phyloP scores from a whole-genome alignment of 1,140 invertebrate genomes.

The Nephotettix cincticeps region DNA sequence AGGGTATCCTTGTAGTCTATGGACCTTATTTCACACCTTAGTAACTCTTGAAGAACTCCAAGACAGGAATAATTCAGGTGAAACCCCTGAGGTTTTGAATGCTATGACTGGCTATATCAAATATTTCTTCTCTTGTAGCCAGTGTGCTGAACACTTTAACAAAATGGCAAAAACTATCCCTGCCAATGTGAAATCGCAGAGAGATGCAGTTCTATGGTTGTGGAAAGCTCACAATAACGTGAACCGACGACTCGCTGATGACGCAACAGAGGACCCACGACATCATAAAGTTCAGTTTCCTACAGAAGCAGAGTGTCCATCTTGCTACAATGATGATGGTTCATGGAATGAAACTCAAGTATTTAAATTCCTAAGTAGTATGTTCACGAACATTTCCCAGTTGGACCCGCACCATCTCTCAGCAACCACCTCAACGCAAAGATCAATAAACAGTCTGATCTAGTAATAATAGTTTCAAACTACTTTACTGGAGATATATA shows the following conservation, averaged over 20 bases:
- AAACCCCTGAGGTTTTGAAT: conserved; percentile 65
- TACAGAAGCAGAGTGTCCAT: conserved; percentile 60
- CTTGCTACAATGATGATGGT: conserved; percentile 55
- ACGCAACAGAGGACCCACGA: conserved; percentile 85
- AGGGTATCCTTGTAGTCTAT: conserved; percentile 95
- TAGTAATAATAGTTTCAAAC: no score
- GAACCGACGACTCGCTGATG: conserved; percentile 82
- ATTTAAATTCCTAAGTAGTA: neutral
- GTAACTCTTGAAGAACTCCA: conserved; percentile 57
- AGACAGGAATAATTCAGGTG: conserved; percentile 21
- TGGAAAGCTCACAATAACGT: conserved; percentile 95
- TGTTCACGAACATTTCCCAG: neutral
- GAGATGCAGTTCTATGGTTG: conserved; percentile 86
- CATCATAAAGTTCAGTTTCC: conserved; percentile 94
- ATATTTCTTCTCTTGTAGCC: conserved; percentile 91
- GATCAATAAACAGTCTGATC: no score
- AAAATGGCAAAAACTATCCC: conserved; percentile 72
- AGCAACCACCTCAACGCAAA: no score
- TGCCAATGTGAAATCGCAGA: conserved; percentile 62
- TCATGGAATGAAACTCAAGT: neutral
- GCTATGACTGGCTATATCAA: conserved; percentile 88
- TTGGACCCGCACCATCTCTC: neutral
- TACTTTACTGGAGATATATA: no score
- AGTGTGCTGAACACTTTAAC: conserved; percentile 86
- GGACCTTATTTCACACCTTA: conserved; percentile 93